Conservation (phyloP, 2,888 invertebrate genomes). For the Brenthis daphne region DNA sequence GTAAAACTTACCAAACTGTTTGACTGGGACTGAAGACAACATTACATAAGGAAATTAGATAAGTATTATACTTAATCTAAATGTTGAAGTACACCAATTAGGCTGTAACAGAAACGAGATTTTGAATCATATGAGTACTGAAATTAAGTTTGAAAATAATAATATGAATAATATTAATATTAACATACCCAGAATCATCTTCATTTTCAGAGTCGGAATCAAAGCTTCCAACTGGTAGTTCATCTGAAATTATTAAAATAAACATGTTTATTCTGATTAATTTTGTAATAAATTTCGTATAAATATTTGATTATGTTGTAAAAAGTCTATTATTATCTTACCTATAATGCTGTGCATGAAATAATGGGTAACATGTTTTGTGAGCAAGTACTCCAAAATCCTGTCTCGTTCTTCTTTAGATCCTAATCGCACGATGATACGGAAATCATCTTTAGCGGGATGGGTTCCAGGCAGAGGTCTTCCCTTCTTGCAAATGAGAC, state of each 20-base stretch:
- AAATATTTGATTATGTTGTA: not conserved
- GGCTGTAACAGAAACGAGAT: not conserved
- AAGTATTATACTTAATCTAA: slow-evolving; percentile 3
- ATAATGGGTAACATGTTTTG: not conserved
- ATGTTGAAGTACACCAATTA: not conserved
- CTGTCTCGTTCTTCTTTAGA: not conserved
- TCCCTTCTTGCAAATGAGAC: not conserved
- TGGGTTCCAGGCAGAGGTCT: slow-evolving; percentile 6
- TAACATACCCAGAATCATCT: not conserved
- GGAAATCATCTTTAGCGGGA: slow-evolving; percentile 5
- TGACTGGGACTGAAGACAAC: slow-evolving; percentile 6
- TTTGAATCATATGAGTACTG: not conserved
- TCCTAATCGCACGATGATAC: slow-evolving; percentile 1
- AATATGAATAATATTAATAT: not conserved
- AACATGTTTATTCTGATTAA: too few species aligned
- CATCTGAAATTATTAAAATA: slow-evolving; percentile 16
- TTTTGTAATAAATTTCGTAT: too few species aligned
- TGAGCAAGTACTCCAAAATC: not conserved
- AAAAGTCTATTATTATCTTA: not conserved
- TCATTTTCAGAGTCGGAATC: slow-evolving; percentile 11
- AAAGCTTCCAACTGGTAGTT: not conserved
- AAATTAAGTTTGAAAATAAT: not conserved
- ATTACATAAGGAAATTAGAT: slow-evolving; percentile 11
- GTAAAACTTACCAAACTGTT: slow-evolving; percentile 4
- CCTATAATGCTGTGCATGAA: not conserved